phyloP scores from a whole-genome alignment of 2,113 vertebrate species.

The Perccottus glenii region DNA sequence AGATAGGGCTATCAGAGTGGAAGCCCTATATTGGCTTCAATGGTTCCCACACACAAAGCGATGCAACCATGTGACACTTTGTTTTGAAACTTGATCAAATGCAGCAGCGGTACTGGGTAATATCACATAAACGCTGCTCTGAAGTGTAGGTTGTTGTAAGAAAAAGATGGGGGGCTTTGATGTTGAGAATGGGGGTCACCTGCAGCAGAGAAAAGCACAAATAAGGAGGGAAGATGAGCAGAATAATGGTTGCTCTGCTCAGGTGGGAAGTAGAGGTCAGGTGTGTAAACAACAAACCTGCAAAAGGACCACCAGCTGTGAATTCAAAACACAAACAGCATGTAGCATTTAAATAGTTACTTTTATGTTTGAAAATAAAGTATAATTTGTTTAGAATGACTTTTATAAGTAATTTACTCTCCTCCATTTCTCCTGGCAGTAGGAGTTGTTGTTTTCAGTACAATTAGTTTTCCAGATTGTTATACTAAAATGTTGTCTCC shows the following conservation, averaged over 20 bases:
- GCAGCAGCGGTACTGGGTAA: background rate
- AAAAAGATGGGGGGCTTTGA: slow-evolving; percentile 35
- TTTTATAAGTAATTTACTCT: too few species aligned
- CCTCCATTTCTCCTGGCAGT: too few species aligned
- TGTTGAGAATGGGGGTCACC: slow-evolving; percentile 30
- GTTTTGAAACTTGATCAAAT: slow-evolving; percentile 27
- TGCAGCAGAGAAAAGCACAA: slow-evolving; percentile 2
- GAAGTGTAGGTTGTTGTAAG: slow-evolving; percentile 13
- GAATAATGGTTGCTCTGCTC: slow-evolving; percentile 14
- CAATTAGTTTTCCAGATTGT: too few species aligned
- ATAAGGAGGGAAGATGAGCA: slow-evolving; percentile 1
- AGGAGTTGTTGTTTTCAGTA: too few species aligned
- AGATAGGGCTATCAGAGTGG: background rate
- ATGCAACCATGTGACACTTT: background rate
- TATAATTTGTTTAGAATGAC: too few species aligned
- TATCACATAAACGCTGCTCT: background rate
- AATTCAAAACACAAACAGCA: slow-evolving; percentile 19
- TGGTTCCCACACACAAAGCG: slow-evolving; percentile 23
- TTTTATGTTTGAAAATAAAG: background rate
- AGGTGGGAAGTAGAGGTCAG: slow-evolving; percentile 25
- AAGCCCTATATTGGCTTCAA: slow-evolving; percentile 24
- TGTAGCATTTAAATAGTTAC: background rate
- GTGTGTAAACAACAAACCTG: slow-evolving; percentile 26
- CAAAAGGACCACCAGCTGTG: background rate
- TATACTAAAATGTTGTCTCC: too few species aligned